Conservation (phyloP, 1,140 invertebrate genomes). For the Drosophila melanogaster region Release_6_plus_ISO1_MT NT_033777.3:29011001-29011500, state of each 20-base stretch:
- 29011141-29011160: neutral
- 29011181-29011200: neutral
- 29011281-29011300: neutral
- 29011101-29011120: accelerated
- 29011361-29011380: neutral
- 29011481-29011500: conserved; percentile 46
- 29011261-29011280: neutral
- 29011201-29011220: too few relatives aligned
- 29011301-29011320: neutral
- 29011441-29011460: neutral
- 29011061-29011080: conserved; percentile 19
- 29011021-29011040: conserved; percentile 52
- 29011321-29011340: neutral
- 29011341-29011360: neutral
- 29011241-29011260: conserved; percentile 1
- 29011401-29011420: conserved; percentile 8
- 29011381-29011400: neutral
- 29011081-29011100: conserved; percentile 15
- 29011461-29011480: conserved; percentile 30
- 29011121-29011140: neutral
- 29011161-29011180: neutral
- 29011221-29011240: neutral
- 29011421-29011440: neutral
- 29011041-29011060: conserved; percentile 41
- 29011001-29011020: conserved; percentile 10